Evolutionary conservation across 2,888 invertebrate species (phyloP), one percentile per base, ranked within the genome.

Genomic region (Tachina fera): DNA sequence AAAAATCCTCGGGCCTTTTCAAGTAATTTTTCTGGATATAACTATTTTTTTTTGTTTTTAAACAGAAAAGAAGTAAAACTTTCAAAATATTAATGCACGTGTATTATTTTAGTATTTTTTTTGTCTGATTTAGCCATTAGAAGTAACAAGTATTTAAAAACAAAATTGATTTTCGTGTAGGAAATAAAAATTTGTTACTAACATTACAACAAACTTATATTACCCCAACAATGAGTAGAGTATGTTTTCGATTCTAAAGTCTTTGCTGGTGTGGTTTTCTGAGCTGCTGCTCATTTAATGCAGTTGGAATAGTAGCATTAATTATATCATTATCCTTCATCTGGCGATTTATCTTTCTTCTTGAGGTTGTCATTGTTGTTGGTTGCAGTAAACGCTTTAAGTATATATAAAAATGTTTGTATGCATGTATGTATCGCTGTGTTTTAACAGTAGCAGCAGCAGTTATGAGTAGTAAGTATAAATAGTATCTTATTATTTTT

Each of bases 251-350:
- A n/a, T 76, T 43, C 13, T 53, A 65, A 60, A 71, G 49, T 51
- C 77, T 47, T 51, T 76, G 70, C 51, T 80, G 61, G 53, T 49
- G 67, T 45, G 63, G 65, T 49, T 70, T 68, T 51, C 51, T 70
- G 60, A 61, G 19, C 72, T 75, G 80, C 70, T 71, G 78, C 78
- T 83, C 80, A 80, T 80, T 76, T 77, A 71, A 53, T 84, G 82
- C 79, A 79, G 75, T 83, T 87, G 83, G 72, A 86, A 83, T 83
- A 72, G 88, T 88, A 89, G 89, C 90, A 90, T 91, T 91, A 90
- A 90, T 91, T 90, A 91, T 90, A 91, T 91, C 90, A 91, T 90
- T 90, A 91, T 90, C 90, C 90, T 90, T 90, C 90, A 91, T 91
- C 90, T 90, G 88, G 88, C 90, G 89, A 90, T 90, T 90, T 90